phyloP scores from a whole-genome alignment of 2,113 vertebrate species.

The Tyto alba region DNA sequence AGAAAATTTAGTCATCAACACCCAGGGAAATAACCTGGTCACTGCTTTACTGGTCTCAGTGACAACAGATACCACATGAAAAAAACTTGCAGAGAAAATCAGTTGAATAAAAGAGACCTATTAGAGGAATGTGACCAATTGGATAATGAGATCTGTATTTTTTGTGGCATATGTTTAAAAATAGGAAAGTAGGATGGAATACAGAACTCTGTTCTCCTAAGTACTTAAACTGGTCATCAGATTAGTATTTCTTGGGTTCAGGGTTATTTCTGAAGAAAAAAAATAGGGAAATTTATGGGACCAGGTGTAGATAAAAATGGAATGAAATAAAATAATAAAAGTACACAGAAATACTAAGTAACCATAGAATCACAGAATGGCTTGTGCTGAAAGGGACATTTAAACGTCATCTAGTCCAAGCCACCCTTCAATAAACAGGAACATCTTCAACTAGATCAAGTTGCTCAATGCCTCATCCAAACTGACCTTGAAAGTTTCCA shows the following conservation, averaged over 20 bases:
- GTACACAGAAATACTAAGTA: background rate
- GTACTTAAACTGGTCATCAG: background rate
- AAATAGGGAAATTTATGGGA: background rate
- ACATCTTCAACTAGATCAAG: background rate
- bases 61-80: background rate
- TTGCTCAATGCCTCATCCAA: background rate
- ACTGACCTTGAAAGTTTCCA: background rate
- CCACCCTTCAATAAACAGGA: background rate
- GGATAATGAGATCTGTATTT: background rate
- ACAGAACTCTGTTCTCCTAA: background rate
- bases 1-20: background rate
- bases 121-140: background rate
- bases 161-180: background rate
- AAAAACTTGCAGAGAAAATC: background rate
- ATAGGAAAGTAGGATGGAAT: background rate
- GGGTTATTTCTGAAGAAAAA: background rate
- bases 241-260: background rate
- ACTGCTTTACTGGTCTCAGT: background rate
- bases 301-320: background rate
- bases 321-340: background rate
- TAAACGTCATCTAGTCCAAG: background rate
- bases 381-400: background rate
- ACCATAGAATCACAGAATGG: background rate
- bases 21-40: background rate
- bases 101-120: background rate